Conservation (phyloP, 2,113 vertebrate genomes). For the Dicerorhinus sumatrensis region DNA sequence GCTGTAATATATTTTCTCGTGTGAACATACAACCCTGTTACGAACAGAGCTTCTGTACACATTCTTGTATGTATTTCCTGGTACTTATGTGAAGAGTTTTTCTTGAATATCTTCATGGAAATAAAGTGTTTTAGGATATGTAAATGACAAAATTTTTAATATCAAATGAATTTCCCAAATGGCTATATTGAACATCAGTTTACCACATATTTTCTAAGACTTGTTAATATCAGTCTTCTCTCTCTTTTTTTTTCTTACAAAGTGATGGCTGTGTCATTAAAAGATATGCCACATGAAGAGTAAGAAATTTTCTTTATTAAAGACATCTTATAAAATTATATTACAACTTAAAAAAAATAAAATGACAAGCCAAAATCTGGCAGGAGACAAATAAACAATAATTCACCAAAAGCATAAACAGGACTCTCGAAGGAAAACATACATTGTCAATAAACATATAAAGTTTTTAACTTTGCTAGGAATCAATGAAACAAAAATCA, state of each 20-base stretch:
- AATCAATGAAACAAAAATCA: neutral
- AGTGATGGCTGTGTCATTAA: neutral
- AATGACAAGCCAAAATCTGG: neutral
- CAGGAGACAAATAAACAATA: neutral
- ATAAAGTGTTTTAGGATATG: neutral
- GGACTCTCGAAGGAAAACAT: neutral
- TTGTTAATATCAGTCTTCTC: neutral
- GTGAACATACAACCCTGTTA: neutral
- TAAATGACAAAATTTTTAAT: neutral
- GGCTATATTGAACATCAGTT: neutral
- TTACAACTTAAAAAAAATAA: neutral
- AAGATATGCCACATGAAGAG: neutral
- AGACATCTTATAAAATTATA: neutral
- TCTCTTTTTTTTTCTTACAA: neutral
- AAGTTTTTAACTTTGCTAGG: neutral
- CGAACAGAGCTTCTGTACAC: neutral
- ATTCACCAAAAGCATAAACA: neutral
- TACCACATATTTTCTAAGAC: neutral
- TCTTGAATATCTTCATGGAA: neutral
- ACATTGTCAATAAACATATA: neutral
- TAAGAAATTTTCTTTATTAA: neutral
- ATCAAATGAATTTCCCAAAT: neutral
- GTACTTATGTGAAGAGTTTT: neutral
- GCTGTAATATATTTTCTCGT: neutral
- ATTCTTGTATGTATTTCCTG: neutral